Evolutionary conservation across 2,113 vertebrate genomes (phyloP).

Genomic region (Bos taurus): DNA sequence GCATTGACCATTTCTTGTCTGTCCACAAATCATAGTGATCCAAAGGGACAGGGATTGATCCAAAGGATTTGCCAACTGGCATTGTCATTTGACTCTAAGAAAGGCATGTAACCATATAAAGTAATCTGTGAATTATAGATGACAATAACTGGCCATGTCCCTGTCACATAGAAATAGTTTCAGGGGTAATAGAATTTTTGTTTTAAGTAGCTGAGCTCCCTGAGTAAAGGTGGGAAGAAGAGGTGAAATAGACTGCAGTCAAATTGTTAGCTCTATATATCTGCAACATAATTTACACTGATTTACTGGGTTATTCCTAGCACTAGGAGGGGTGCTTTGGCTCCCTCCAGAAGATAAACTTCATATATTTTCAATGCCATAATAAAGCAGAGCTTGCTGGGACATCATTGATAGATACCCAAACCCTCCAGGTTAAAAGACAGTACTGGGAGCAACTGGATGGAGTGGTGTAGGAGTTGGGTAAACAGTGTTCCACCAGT

Average conservation of each 20-base stretch:
- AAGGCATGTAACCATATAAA: background rate
- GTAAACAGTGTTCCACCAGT: background rate
- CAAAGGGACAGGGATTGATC: background rate
- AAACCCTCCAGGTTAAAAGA: background rate
- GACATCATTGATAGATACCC: background rate
- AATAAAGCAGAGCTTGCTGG: background rate
- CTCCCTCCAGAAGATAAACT: background rate
- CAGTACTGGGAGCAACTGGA: background rate
- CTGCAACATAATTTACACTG: background rate
- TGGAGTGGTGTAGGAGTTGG: too few relatives aligned
- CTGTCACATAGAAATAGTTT: background rate
- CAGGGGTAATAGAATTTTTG: background rate
- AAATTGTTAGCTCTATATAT: conserved; percentile 4
- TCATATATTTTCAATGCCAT: background rate
- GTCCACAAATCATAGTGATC: background rate
- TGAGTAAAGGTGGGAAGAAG: background rate
- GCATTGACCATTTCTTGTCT: background rate
- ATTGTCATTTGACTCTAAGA: background rate
- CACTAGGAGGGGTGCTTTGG: background rate
- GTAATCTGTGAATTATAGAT: background rate
- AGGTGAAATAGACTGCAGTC: background rate
- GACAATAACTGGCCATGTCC: background rate
- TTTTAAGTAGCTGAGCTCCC: background rate
- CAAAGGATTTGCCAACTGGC: background rate
- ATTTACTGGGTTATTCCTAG: background rate